Evolutionary conservation across 2,113 vertebrate genomes (phyloP), one percentile per base, ranked within the genome.

Genomic region (Pterocles orientalis): DNA sequence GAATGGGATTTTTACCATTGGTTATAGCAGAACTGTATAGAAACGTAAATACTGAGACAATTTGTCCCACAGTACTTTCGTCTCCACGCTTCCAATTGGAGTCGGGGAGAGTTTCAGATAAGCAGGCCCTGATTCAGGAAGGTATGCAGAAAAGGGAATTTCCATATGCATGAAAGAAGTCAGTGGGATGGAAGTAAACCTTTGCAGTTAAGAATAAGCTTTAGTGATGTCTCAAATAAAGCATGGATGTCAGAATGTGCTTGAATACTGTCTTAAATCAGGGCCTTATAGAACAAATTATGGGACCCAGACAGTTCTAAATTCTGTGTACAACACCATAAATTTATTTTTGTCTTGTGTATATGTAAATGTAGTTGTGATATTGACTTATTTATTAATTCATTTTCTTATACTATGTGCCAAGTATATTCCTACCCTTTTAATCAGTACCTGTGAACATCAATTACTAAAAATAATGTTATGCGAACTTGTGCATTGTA

Each of bases 401-500:
- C 7, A 78, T 86, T 94, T 94, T 92, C 86, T 90, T 84, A 89
- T 19, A 11, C 58, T 56, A 26, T 65, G 82, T 87, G 72, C 94
- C 61, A 51, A 51, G 72, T 96, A 48, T 87, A 87, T 95, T 80
- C 79, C 60, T 88, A 95, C 89, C 62, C 50, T 76, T 88, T 95
- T 80, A 50, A 91, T 91, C 73, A 82, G 14, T 91, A 94, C 92
- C 68, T 60, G 61, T 88, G 92, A 87, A 51, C 62, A 87, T 88
- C 94, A 91, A 33, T 95, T 77, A 62, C 83, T 97, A 97, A 97
- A 96, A 97, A 93, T 96, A 96, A 96, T 97, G 95, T 98, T 98
- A 97, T 77, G 96, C 94, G 97, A 97, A 97, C 94, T 86, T 97
- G 94, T 94, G 75, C 95, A 86, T 97, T 97, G 95, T 98, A 98